These are phyloP conservation scores for Ia io DNA, from an alignment of 2,113 vertebrate genomes.

Conservation along the genomic window DNA sequence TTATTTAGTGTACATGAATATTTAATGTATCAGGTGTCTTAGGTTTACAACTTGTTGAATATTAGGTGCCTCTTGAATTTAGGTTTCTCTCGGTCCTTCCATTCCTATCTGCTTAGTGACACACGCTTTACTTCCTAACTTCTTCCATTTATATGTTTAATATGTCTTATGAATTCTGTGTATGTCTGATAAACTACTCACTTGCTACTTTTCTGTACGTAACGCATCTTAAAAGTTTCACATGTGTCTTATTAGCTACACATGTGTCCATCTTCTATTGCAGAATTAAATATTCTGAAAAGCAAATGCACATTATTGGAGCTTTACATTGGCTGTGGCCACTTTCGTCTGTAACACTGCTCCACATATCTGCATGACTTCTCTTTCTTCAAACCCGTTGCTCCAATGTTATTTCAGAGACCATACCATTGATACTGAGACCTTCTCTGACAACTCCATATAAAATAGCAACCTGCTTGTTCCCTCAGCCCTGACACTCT, in stretches of 20 bases:
- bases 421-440: background rate
- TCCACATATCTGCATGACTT: background rate
- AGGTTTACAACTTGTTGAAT: background rate
- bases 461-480: background rate
- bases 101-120: background rate
- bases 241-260: background rate
- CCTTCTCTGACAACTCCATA: background rate
- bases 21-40: background rate
- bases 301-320: background rate
- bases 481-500: background rate
- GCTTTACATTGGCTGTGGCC: background rate
- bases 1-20: background rate
- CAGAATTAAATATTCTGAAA: background rate
- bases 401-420: background rate
- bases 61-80: background rate
- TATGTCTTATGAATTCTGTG: background rate
- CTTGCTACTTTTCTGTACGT: background rate
- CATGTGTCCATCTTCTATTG: background rate
- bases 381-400: background rate
- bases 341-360: background rate
- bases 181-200: background rate
- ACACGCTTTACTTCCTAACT: background rate
- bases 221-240: background rate
- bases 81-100: background rate
- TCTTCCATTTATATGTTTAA: background rate